phyloP scores from a whole-genome alignment of 2,797 vertebrate species.

The Malacoctenus gilli region DNA sequence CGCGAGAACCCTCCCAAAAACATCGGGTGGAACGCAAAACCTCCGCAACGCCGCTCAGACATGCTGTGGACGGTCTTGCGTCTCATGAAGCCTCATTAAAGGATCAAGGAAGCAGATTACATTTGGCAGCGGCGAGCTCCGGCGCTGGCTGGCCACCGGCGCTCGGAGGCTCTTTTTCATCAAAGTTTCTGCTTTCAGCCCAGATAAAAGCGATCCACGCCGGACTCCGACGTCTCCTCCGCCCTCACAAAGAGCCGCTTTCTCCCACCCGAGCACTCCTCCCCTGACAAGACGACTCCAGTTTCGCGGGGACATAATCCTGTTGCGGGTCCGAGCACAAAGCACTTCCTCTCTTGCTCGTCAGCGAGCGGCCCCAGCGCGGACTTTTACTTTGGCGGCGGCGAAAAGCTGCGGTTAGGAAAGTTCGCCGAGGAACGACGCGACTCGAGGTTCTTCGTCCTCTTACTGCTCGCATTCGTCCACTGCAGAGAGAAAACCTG shows the following conservation, averaged over 20 bases:
- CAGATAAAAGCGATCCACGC: constrained; percentile 18
- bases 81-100: no score
- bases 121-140: not conserved
- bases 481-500: no score
- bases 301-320: constrained; percentile 73
- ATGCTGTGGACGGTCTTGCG: no score
- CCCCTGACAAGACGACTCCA: constrained; percentile 57
- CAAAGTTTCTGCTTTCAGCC: constrained; percentile 24
- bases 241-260: constrained; percentile 68
- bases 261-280: constrained; percentile 62
- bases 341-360: constrained; percentile 66
- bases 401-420: no score
- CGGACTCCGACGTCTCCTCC: constrained; percentile 35
- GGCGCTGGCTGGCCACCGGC: constrained; percentile 10
- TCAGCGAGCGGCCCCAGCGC: constrained; percentile 34
- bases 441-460: no score
- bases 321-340: constrained; percentile 59
- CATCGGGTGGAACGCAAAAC: no score
- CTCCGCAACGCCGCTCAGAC: no score
- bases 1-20: no score
- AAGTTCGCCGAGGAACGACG: no score
- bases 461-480: no score
- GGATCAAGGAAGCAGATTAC: not conserved
- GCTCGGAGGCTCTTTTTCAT: constrained; percentile 15
- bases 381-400: constrained; percentile 26